Base-by-base conservation (phyloP, 2,113 vertebrate species). In the Leucosticte australis region DNA sequence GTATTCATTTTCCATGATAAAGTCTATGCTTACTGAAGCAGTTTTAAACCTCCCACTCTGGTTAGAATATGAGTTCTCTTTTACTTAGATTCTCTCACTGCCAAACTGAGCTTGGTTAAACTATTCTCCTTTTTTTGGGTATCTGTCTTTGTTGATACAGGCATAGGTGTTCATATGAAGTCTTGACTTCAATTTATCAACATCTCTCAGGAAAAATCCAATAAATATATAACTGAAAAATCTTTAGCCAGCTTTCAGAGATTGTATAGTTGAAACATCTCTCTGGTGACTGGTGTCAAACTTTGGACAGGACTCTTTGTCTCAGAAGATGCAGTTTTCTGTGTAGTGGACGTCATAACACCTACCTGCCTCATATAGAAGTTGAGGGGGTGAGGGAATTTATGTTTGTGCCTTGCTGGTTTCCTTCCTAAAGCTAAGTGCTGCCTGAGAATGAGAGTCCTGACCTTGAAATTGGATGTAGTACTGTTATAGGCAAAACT, bases 381-480 rank as follows among this genome's bases (percentile, higher is more conserved):
- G 23, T 55, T 35, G 30, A 46, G 33, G 85, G 19, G 11, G 37
- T 80, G 77, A 93, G 69, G 1, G 3, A 55, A 37, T 83, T 83
- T 83, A 22, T 81, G 53, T 55, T 84, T 39, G 9, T 83, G 49
- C 50, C 71, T 62, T 56, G 35, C 11, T 69, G 49, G 10, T 60
- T 52, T 64, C 81, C 52, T 56, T 94, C 31, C 76, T 64, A 68
- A 77, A 73, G 52, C 30, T 81, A 17, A 90, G 60, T 3, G 13
- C 52, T 78, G 73, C 68, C 60, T 92, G 44, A 41, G 53, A 94
- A 75, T 33, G 73, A 77, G 37, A 93, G 83, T 55, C 64, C 41
- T 83, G 80, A 89, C 79, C 90, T 94, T 83, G 86, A 83, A 96
- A 92, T 42, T 73, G 53, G 56, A 35, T 57, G 39, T 78, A 81